Evolutionary conservation across 2,888 invertebrate genomes (phyloP).

Genomic region (Cephalotes varians): DNA sequence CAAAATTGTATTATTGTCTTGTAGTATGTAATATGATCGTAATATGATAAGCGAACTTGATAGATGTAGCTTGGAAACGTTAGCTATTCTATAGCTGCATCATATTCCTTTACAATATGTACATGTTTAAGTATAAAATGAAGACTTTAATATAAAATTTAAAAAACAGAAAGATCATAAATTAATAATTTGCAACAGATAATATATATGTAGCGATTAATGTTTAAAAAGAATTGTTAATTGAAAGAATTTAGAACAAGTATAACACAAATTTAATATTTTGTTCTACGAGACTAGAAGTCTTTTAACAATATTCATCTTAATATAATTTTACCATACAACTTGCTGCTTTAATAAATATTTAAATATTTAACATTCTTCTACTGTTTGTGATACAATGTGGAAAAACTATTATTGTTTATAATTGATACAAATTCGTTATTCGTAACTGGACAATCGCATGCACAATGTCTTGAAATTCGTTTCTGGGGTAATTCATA

Average conservation of each 20-base stretch:
- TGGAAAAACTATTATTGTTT: not conserved
- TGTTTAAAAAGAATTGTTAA: not conserved
- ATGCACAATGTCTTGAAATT: slow-evolving; percentile 39
- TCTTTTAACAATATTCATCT: not conserved
- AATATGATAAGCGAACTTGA: slow-evolving; percentile 2
- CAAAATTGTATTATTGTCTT: not conserved
- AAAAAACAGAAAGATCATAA: not conserved
- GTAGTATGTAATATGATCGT: not conserved
- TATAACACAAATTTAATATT: slow-evolving; percentile 1
- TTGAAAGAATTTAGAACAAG: not conserved
- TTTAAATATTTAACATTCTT: not conserved
- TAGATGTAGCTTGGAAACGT: not conserved
- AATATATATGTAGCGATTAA: not conserved
- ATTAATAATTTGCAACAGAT: not conserved
- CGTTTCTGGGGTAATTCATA: slow-evolving; percentile 77
- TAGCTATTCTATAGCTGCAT: not conserved
- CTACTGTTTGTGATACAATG: not conserved
- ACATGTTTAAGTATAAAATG: not conserved
- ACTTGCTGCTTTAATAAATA: not conserved
- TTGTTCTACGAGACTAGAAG: not conserved
- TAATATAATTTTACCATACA: not conserved
- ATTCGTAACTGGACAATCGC: slow-evolving; percentile 33
- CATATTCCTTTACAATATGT: not conserved
- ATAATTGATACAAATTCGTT: not conserved
- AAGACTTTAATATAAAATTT: not conserved